A percentile compares a stretch with the other conserved stretches of the same genome.
phyloP scores from a whole-genome alignment of 92 coral and sea anemone genomes.

The Porites cylindrica region DNA sequence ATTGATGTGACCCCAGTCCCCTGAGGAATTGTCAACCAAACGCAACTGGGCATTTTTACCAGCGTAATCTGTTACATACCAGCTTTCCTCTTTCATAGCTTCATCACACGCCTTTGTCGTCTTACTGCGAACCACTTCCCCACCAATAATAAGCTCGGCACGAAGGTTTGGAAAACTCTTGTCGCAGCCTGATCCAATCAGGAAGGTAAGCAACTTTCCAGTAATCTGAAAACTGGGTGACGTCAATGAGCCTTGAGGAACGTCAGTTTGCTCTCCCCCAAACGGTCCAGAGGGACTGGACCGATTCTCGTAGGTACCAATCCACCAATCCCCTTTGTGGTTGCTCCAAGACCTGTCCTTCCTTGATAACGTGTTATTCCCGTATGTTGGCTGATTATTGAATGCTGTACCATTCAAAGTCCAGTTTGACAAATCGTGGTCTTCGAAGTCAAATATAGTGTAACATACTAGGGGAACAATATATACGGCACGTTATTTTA shows the following conservation, averaged over 20 bases:
- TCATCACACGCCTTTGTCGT: not conserved
- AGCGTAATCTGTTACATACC: conserved; percentile 25
- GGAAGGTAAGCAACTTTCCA: not conserved
- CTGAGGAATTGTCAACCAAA: conserved; percentile 26
- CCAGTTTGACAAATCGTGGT: not conserved
- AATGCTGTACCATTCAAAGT: not conserved
- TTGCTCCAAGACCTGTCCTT: not conserved
- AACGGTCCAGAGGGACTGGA: not conserved
- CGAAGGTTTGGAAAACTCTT: not conserved
- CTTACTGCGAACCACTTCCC: conserved; percentile 5
- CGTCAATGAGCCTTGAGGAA: not conserved
- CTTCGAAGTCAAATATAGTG: not conserved
- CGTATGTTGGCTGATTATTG: not conserved
- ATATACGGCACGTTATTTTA: too few relatives aligned
- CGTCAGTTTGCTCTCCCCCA: not conserved
- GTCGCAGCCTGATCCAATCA: not conserved
- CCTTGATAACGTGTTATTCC: not conserved
- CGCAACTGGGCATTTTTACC: conserved; percentile 45
- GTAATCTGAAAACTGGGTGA: not conserved
- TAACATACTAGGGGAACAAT: not conserved
- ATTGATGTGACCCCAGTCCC: conserved; percentile 49
- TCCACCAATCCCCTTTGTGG: not conserved
- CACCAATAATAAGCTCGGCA: conserved; percentile 35
- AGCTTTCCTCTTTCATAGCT: conserved; percentile 16
- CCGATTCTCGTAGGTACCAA: not conserved